Evolutionary conservation across 2,888 invertebrate species (phyloP), one percentile per base, ranked within the genome.

Genomic region (Acanthopleura granulata): DNA sequence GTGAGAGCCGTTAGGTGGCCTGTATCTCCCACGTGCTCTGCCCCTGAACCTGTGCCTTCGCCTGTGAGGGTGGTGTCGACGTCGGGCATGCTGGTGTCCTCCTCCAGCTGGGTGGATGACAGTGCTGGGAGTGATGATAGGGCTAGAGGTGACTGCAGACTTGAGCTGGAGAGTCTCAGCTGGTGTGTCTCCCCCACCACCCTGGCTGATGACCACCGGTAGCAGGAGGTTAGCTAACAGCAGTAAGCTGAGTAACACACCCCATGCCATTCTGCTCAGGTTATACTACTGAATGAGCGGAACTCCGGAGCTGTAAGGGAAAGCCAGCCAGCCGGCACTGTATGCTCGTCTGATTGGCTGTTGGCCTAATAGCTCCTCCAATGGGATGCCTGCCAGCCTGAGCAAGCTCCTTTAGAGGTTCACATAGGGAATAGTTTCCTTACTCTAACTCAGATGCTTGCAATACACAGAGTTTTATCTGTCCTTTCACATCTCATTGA

Each of bases 151-250:
- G 27, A 27, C 4, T 1, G 66, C 25, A 16, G 66, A 22, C 66
- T 66, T 66, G 66, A 66, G 66, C 66, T 27, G 22, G 22, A 66
- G 29, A 66, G 66, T 6, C 25, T 66, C 16, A 1, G 66, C 66
- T 16, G 66, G 66, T 27, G 29, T 66, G 29, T 66, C 66, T 16
- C 66, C 66, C 22, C 66, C 66, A 57, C 57, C 57, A 57, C 57
- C 57, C 57, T n/a, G n/a, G 22, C 66, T 27, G 22, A 62, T 22
- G 11, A 66, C 66, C 66, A 66, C 29, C 16, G 29, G 25, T 25
- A 66, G 66, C 22, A 27, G 25, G 6, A 22, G 4, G 25, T 27
- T 27, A 66, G 29, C 66, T 22, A 66, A 27, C 29, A 27, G 25
- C 25, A 27, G 22, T n/a, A 12, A n/a, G n/a, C 18, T 57, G 22